phyloP scores from a whole-genome alignment of 2,888 invertebrate species.

The Vandiemenella viatica region DNA sequence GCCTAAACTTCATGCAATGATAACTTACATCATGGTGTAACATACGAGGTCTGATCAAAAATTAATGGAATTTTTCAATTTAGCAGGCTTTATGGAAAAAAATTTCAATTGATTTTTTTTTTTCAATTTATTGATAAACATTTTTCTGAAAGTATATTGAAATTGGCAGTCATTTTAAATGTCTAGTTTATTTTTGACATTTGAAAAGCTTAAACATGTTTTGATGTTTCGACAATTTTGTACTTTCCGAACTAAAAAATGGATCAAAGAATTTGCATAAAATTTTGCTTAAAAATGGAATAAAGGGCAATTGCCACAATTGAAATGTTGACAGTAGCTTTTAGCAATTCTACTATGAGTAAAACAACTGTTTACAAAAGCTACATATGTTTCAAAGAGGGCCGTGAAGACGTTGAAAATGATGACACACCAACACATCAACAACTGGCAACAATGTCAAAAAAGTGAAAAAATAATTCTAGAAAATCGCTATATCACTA shows the following conservation, averaged over 20 bases:
- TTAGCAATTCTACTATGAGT: background rate
- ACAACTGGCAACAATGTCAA: background rate
- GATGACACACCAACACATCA: background rate
- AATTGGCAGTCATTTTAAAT: background rate
- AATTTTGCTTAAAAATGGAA: background rate
- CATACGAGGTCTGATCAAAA: too few species aligned
- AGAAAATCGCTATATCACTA: background rate
- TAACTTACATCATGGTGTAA: too few species aligned
- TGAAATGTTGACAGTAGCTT: background rate
- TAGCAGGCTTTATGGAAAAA: too few species aligned
- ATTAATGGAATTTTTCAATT: too few species aligned
- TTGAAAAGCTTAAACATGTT: background rate
- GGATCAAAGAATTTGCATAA: background rate
- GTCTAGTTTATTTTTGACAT: background rate
- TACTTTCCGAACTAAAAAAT: too few species aligned
- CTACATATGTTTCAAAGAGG: background rate
- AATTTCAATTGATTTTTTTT: too few species aligned
- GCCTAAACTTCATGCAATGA: too few species aligned
- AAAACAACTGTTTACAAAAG: background rate
- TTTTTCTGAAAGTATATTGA: too few species aligned
- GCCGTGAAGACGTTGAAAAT: background rate
- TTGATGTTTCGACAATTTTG: background rate
- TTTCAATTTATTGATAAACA: too few species aligned
- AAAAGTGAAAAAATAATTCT: background rate
- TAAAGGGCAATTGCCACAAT: background rate